Evolutionary conservation across 1,140 invertebrate species (phyloP).

Genomic region (Lordiphosa collinella): DNA sequence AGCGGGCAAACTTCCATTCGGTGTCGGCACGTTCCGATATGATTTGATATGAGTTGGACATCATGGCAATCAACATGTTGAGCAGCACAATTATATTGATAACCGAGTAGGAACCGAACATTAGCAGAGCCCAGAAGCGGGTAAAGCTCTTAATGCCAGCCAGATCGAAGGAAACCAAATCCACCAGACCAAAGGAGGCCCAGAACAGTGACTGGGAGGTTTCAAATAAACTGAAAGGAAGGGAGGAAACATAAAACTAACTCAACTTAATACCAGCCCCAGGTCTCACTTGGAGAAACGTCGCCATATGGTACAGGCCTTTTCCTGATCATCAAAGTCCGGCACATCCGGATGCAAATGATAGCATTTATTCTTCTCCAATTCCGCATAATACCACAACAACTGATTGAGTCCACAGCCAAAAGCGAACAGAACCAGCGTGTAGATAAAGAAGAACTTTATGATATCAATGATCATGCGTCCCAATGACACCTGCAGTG

Average conservation of each 20-base stretch:
- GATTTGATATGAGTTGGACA: slow-evolving; percentile 96
- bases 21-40: slow-evolving; percentile 93
- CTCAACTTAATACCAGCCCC: no score
- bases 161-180: slow-evolving; percentile 91
- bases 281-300: slow-evolving; percentile 89
- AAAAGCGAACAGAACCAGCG: slow-evolving; percentile 93
- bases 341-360: slow-evolving; percentile 84
- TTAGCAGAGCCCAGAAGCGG: slow-evolving; percentile 91
- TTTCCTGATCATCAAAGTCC: slow-evolving; percentile 89
- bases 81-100: slow-evolving; percentile 95
- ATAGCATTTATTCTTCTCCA: slow-evolving; percentile 92
- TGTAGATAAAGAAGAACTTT: slow-evolving; percentile 96
- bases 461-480: slow-evolving; percentile 96
- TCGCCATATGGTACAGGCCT: slow-evolving; percentile 91
- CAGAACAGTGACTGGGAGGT: slow-evolving; percentile 96
- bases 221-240: slow-evolving; percentile 90
- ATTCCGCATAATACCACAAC: slow-evolving; percentile 96
- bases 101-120: slow-evolving; percentile 93
- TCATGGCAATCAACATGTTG: slow-evolving; percentile 98
- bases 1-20: slow-evolving; percentile 96
- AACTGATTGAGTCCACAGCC: slow-evolving; percentile 96
- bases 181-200: slow-evolving; percentile 95
- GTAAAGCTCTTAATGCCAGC: slow-evolving; percentile 93
- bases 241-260: no score
- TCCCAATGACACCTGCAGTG: slow-evolving; percentile 91